Percentiles rank a stretch among this genome's conserved stretches.
Conservation (phyloP, 2,888 invertebrate species). For the Silvanus unidentatus region DNA sequence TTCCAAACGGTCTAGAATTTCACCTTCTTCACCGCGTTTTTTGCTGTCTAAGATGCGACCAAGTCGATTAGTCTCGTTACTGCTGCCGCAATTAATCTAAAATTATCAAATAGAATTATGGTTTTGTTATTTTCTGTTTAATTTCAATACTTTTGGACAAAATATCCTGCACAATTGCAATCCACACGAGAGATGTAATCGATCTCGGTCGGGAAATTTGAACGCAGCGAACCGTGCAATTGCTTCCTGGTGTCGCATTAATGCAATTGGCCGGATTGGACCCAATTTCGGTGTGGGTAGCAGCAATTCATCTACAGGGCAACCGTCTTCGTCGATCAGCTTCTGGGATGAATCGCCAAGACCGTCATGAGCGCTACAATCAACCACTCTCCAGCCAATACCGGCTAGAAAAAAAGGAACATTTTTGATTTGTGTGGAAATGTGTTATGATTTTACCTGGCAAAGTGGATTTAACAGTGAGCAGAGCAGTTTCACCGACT, state of each 20-base stretch:
- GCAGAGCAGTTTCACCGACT: conserved; percentile 65
- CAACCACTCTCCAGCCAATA: conserved; percentile 67
- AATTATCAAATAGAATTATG: conserved; percentile 13
- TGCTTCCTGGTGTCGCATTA: conserved; percentile 45
- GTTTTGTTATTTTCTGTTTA: background rate
- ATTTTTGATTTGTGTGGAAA: background rate
- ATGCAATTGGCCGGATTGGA: conserved; percentile 35
- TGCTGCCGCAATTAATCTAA: conserved; percentile 44
- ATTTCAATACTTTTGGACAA: conserved; percentile 54
- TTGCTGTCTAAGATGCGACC: conserved; percentile 38
- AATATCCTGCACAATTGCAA: conserved; percentile 69
- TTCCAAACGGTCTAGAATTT: conserved; percentile 61
- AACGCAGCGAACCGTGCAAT: conserved; percentile 70
- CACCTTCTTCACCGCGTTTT: conserved; percentile 50
- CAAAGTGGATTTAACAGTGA: conserved; percentile 60
- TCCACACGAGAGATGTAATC: conserved; percentile 70
- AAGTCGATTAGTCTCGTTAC: conserved; percentile 32
- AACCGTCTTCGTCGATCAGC: conserved; percentile 67
- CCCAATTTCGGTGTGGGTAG: conserved; percentile 51
- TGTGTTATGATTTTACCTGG: conserved; percentile 48
- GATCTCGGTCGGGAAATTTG: conserved; percentile 74
- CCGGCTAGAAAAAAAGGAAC: conserved; percentile 48
- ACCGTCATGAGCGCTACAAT: conserved; percentile 75
- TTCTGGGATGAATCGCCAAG: conserved; percentile 69
- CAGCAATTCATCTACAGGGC: conserved; percentile 64